Evolutionary conservation across 2,797 vertebrate species (phyloP).

Genomic region (Rhabdomys pumilio): DNA sequence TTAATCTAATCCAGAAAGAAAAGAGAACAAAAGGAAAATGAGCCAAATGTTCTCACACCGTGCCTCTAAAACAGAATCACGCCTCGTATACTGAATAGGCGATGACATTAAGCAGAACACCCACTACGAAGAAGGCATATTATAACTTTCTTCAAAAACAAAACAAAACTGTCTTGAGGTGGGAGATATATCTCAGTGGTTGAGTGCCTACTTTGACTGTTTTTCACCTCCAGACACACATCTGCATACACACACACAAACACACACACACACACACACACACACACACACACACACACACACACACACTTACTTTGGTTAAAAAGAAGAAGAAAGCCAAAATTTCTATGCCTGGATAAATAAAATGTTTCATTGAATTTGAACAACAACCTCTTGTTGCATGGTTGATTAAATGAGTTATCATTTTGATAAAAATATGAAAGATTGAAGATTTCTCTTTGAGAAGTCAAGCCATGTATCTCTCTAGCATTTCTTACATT

Average conservation of each 20-base stretch:
- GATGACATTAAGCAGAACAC: constrained; percentile 69
- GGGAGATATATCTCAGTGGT: neutral
- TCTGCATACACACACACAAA: neutral
- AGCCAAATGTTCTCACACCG: constrained; percentile 52
- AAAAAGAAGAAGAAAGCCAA: neutral
- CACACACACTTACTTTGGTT: neutral
- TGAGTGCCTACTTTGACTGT: neutral
- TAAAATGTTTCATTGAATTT: constrained; percentile 36
- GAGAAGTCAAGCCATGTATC: constrained; percentile 1
- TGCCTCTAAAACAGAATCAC: constrained; percentile 35
- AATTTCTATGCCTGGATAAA: neutral
- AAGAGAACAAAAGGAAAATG: constrained; percentile 12
- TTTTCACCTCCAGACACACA: neutral
- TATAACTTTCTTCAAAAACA: neutral
- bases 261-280: neutral
- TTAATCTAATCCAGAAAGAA: constrained; percentile 68
- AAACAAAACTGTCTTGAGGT: neutral
- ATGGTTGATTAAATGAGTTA: neutral
- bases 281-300: neutral
- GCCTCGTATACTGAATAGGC: neutral
- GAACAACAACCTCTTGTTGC: constrained; percentile 40
- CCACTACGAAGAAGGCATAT: constrained; percentile 22
- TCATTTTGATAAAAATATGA: constrained; percentile 37
- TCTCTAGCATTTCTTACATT: neutral
- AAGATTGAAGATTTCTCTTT: neutral